Evolutionary conservation across 2,888 invertebrate species (phyloP), one percentile per base, ranked within the genome.

Genomic region (Netelia inedita): DNA sequence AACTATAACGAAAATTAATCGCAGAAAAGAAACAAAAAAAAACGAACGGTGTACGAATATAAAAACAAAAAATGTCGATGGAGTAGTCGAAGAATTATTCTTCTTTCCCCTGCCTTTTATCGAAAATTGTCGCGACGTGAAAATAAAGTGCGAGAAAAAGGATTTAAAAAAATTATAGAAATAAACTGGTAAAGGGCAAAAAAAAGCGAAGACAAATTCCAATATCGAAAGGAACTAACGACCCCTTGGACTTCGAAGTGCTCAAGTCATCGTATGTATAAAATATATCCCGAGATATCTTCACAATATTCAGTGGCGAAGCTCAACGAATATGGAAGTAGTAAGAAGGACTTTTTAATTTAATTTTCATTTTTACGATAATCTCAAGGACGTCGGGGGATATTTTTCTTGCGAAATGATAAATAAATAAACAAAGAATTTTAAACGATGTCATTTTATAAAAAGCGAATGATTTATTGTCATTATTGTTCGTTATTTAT

Each of bases 331-430:
- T 43, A 43, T 66, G 66, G 76, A 57, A 66, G 57, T 66, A 66
- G 66, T 68, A 66, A 76, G 21, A 71, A 57, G 5, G 5, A 72
- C 5, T 28, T 28, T 28, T 28, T 28, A 28, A 3, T 2, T 28
- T 28, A 28, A 28, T 28, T 28, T 28, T 5, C 3, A 28, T 28
- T 28, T 28, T 28, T 28, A 28, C 28, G 5, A 28, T 50, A 50
- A 50, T 50, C 11, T 50, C 23, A 71, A 55, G 3, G 46, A 66
- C 11, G 46, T 55, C 69, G 23, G 35, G 69, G 69, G 28, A 16
- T 6, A 50, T 16, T 66, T 41, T 75, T 72, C 82, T 82, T 88
- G 89, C 89, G 88, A 88, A 89, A 90, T 88, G 88, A 87, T 90
- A 55, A 75, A 79, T 28, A 79, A 73, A 59, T 75, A 69, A 23